phyloP scores from a whole-genome alignment of 1,140 invertebrate genomes.

The Bathynomus jamesi region DNA sequence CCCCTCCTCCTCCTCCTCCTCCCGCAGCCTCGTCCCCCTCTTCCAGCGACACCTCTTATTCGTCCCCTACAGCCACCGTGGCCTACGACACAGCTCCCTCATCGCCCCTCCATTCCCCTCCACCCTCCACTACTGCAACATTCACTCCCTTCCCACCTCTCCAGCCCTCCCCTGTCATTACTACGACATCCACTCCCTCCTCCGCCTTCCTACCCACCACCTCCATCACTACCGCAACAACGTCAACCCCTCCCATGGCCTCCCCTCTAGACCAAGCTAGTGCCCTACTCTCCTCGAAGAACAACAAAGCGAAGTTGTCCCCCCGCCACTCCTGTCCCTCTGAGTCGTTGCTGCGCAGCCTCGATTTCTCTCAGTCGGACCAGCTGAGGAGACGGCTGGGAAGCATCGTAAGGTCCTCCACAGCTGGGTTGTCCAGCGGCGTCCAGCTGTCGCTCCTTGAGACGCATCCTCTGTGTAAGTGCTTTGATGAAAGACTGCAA shows the following conservation, averaged over 20 bases:
- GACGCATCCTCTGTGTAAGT: slow-evolving; percentile 31
- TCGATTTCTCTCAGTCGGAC: slow-evolving; percentile 53
- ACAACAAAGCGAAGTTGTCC: not conserved
- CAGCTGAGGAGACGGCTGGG: slow-evolving; percentile 52
- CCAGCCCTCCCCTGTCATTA: not conserved
- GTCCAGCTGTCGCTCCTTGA: slow-evolving; percentile 24
- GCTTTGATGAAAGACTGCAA: too few relatives aligned
- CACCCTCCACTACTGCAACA: not conserved
- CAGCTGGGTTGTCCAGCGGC: slow-evolving; percentile 41
- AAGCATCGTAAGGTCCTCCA: slow-evolving; percentile 55
- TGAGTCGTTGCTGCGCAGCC: not conserved
- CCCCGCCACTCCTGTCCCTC: not conserved
- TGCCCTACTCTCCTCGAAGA: not conserved
- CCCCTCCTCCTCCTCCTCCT: slow-evolving; percentile 5
- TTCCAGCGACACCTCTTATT: not conserved
- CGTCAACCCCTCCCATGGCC: not conserved
- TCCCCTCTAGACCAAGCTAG: not conserved
- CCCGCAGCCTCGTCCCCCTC: not conserved
- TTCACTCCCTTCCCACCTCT: not conserved
- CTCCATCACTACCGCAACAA: not conserved
- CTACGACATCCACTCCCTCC: not conserved
- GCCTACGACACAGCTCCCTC: not conserved
- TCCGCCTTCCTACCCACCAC: slow-evolving; percentile 5
- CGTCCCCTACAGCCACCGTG: not conserved
- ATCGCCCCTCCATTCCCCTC: not conserved